Conservation (phyloP, 2,888 invertebrate genomes). For the Callimorpha dominula region DNA sequence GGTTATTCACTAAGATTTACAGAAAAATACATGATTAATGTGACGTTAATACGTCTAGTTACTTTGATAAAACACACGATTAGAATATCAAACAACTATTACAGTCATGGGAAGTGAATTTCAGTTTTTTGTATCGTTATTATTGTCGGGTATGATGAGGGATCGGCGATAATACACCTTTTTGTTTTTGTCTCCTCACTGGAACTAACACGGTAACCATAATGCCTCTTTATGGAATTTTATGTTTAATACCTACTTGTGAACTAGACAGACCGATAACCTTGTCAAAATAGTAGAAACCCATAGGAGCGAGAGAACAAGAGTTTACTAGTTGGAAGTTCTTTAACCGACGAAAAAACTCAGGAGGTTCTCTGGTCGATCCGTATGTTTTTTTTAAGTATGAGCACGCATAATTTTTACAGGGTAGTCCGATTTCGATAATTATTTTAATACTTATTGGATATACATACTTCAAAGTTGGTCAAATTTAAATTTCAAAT, state of each 20-base stretch:
- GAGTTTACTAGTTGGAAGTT: no score
- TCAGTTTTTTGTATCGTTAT: constrained; percentile 73
- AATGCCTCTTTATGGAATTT: constrained; percentile 45
- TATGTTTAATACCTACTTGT: constrained; percentile 29
- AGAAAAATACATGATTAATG: neutral
- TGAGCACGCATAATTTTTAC: no score
- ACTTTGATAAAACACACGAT: constrained; percentile 38
- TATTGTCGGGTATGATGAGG: constrained; percentile 67
- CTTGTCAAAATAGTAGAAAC: neutral
- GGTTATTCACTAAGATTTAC: neutral
- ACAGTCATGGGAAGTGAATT: constrained; percentile 83
- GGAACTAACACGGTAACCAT: constrained; percentile 59
- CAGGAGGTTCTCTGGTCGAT: no score
- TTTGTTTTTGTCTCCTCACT: constrained; percentile 74
- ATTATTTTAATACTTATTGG: no score
- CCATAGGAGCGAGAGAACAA: neutral
- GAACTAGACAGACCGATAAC: neutral
- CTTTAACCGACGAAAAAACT: no score
- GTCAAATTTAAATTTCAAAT: no score
- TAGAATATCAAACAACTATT: constrained; percentile 59
- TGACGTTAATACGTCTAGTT: constrained; percentile 24
- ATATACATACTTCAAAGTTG: no score
- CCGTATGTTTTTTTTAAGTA: no score
- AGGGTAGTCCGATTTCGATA: no score
- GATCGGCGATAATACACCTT: constrained; percentile 69